Evolutionary conservation across 2,113 vertebrate genomes (phyloP).

Genomic region (Zootoca vivipara): DNA sequence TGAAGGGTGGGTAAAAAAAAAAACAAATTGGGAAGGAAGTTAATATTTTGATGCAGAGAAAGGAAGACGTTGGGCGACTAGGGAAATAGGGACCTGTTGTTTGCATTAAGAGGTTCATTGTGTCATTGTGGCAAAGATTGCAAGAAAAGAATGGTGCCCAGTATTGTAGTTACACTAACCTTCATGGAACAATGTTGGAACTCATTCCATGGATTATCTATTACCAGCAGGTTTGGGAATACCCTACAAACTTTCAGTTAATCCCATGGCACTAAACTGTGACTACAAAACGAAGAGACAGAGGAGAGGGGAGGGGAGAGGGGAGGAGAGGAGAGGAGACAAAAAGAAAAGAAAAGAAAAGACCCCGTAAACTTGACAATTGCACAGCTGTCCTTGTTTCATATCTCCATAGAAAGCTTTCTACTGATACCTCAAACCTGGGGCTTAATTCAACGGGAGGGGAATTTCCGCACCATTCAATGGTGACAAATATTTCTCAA

Average conservation of each 20-base stretch:
- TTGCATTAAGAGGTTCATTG: not conserved
- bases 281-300: slow-evolving; percentile 57
- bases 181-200: slow-evolving; percentile 46
- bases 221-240: slow-evolving; percentile 66
- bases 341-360: not conserved
- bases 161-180: slow-evolving; percentile 10
- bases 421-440: not conserved
- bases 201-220: slow-evolving; percentile 71
- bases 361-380: not conserved
- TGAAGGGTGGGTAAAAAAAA: not conserved
- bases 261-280: slow-evolving; percentile 61
- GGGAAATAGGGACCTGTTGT: not conserved
- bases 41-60: not conserved
- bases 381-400: not conserved
- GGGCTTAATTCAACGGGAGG: not conserved
- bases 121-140: not conserved
- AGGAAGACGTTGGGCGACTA: not conserved
- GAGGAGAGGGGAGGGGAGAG: slow-evolving; percentile 5
- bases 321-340: slow-evolving; percentile 14
- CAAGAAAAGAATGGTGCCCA: not conserved
- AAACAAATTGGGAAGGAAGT: not conserved
- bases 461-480: slow-evolving; percentile 19
- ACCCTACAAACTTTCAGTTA: slow-evolving; percentile 67
- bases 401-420: not conserved
- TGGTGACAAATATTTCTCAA: not conserved